These are phyloP conservation scores for Salpingus planirostris DNA, from an alignment of 2,888 invertebrate species.

Conservation along the genomic window DNA sequence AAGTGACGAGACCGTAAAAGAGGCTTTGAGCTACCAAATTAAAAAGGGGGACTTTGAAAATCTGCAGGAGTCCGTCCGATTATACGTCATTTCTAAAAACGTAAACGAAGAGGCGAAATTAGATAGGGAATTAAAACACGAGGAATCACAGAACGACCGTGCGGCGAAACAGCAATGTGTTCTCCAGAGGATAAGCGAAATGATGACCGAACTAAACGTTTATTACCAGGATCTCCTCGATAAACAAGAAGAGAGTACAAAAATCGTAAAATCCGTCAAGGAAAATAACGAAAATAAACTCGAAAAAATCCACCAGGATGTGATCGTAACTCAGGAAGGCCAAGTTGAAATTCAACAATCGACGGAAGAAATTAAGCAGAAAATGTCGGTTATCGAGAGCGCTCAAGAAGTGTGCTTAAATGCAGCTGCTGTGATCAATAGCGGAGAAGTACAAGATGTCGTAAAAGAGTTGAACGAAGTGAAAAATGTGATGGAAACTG, in stretches of 20 bases:
- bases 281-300: slow-evolving; percentile 3
- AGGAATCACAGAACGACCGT: slow-evolving; percentile 7
- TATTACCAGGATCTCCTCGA: slow-evolving; percentile 2
- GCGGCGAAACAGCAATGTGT: slow-evolving; percentile 9
- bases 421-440: no score
- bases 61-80: neutral
- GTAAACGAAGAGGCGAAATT: slow-evolving; percentile 4
- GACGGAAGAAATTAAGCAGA: slow-evolving; percentile 2
- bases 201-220: slow-evolving; percentile 7
- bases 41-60: slow-evolving; percentile 1
- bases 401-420: no score
- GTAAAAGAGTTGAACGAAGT: no score
- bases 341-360: slow-evolving; percentile 3
- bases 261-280: slow-evolving; percentile 1
- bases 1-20: neutral
- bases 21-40: neutral
- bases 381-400: no score
- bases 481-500: no score
- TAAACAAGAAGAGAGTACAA: no score
- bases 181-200: slow-evolving; percentile 7
- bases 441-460: no score
- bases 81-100: slow-evolving; percentile 4
- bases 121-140: slow-evolving; percentile 5
- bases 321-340: neutral
- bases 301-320: slow-evolving; percentile 1